A percentile compares a stretch with the other conserved stretches of the same genome.
Evolutionary conservation across 2,113 vertebrate species (phyloP).

Genomic region (Anser brachyrhynchus): DNA sequence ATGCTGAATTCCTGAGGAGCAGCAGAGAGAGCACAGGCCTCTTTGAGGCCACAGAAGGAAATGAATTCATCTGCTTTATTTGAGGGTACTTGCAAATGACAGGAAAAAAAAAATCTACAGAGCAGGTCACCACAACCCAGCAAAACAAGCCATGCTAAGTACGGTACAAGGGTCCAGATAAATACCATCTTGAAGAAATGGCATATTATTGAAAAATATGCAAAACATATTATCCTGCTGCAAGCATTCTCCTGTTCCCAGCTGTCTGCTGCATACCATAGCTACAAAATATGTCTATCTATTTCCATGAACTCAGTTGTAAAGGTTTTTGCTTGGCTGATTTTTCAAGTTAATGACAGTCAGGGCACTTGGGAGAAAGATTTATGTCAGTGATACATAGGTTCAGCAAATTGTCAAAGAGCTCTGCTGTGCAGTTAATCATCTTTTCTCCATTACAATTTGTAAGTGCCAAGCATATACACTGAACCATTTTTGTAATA

Average conservation of each 20-base stretch:
- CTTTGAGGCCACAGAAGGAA: neutral
- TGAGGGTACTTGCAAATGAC: constrained; percentile 4
- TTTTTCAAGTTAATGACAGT: constrained; percentile 76
- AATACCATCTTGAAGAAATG: neutral
- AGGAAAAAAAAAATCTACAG: neutral
- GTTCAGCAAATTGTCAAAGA: constrained; percentile 69
- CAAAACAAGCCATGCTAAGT: neutral
- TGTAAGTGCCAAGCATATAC: constrained; percentile 33
- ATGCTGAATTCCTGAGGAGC: neutral
- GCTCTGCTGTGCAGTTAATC: constrained; percentile 61
- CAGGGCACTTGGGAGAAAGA: constrained; percentile 73
- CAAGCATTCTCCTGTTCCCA: constrained; percentile 22
- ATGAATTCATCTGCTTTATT: constrained; percentile 36
- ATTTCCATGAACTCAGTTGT: constrained; percentile 54
- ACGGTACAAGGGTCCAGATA: neutral
- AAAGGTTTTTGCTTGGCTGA: constrained; percentile 65
- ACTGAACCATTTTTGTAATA: constrained; percentile 29
- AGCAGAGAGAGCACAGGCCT: neutral
- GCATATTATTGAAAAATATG: neutral
- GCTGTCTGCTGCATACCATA: neutral
- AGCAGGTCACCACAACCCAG: neutral
- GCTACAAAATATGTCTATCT: constrained; percentile 44
- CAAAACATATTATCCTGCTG: neutral
- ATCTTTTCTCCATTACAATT: constrained; percentile 30
- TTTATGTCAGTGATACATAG: constrained; percentile 67